Evolutionary conservation across 2,113 vertebrate species (phyloP).

Genomic region (Panthera leo): DNA sequence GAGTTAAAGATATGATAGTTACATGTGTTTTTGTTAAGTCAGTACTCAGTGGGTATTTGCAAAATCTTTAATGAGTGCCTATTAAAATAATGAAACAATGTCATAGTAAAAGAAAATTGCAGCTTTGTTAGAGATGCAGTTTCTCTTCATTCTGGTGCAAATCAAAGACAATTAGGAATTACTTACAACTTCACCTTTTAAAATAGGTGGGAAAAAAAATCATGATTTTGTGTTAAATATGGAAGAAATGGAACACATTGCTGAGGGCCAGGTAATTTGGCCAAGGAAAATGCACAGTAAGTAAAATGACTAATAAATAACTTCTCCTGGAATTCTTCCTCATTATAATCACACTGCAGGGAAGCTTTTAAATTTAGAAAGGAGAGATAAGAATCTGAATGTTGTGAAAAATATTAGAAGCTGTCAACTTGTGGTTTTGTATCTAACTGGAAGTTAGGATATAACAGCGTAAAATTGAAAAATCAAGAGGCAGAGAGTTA

Average conservation of each 20-base stretch:
- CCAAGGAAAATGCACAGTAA: neutral
- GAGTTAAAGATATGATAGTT: neutral
- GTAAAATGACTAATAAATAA: neutral
- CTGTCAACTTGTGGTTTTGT: slow-evolving; percentile 14
- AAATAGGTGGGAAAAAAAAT: neutral
- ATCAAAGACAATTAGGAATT: neutral
- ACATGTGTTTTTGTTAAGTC: neutral
- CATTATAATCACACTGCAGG: neutral
- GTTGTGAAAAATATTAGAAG: neutral
- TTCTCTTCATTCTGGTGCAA: neutral
- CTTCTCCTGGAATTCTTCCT: neutral
- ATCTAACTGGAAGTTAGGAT: slow-evolving; percentile 7
- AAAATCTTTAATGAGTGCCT: neutral
- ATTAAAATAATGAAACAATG: slow-evolving; percentile 11
- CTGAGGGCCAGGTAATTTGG: neutral
- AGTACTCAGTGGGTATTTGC: neutral
- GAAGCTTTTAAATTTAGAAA: slow-evolving; percentile 1
- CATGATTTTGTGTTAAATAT: neutral
- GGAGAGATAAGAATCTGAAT: neutral
- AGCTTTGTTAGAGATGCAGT: neutral
- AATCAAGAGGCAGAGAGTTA: neutral
- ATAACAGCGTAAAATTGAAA: neutral
- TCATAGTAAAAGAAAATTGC: neutral
- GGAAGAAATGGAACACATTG: neutral
- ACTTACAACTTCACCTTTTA: neutral